A percentile compares a stretch with the other conserved stretches of the same genome.
Evolutionary conservation across 2,113 vertebrate species (phyloP).

Genomic region (Hippotragus niger): DNA sequence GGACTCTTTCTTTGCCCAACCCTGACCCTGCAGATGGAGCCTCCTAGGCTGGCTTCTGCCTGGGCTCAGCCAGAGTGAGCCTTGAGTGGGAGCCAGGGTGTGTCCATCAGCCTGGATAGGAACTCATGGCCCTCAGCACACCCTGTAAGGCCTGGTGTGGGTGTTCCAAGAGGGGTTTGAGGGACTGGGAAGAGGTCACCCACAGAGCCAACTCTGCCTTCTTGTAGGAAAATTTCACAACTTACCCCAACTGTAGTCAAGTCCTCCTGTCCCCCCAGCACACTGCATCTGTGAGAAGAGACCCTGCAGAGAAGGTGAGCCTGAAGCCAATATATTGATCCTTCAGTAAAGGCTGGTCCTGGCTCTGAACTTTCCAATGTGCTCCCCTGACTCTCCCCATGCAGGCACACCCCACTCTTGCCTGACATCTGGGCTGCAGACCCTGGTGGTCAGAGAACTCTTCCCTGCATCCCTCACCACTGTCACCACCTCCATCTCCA

Average conservation of each 20-base stretch:
- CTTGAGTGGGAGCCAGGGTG: not conserved
- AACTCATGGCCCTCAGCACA: fast-evolving
- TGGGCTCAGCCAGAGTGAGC: not conserved
- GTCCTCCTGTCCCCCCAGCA: not conserved
- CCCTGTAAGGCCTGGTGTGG: not conserved
- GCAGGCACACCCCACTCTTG: not conserved
- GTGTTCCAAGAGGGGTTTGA: not conserved
- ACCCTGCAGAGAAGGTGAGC: not conserved
- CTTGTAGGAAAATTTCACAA: not conserved
- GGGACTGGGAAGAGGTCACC: not conserved
- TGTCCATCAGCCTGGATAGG: not conserved
- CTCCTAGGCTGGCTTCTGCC: not conserved
- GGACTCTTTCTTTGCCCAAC: not conserved
- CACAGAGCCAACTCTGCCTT: not conserved
- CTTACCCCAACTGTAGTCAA: not conserved
- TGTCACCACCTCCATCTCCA: not conserved
- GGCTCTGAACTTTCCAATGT: not conserved
- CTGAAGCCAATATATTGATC: not conserved
- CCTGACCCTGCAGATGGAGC: not conserved
- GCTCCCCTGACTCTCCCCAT: not conserved
- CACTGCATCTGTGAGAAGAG: not conserved
- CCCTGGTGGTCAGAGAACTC: not conserved
- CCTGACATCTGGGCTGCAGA: not conserved
- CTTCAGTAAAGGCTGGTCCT: not conserved
- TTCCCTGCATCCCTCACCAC: not conserved